Evolutionary conservation across 2,113 vertebrate species (phyloP).

Genomic region (Aramus guarauna): DNA sequence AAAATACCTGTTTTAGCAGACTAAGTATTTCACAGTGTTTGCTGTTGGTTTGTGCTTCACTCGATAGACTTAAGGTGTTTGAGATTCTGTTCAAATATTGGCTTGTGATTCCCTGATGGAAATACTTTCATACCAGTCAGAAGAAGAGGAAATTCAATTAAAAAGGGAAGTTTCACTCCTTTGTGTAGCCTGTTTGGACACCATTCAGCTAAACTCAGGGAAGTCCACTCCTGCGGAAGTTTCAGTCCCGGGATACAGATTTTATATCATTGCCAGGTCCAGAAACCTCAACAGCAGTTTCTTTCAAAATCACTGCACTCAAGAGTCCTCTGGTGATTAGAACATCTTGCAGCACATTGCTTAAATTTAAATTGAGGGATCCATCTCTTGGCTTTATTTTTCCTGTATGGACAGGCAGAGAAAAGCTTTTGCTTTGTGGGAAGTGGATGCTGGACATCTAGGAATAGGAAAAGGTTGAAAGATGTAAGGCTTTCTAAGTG

Average conservation of each 20-base stretch:
- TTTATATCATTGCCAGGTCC: not conserved
- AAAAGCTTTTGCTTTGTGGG: not conserved
- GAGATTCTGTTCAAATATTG: not conserved
- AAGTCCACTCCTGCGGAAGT: not conserved
- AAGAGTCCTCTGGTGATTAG: not conserved
- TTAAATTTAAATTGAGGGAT: not conserved
- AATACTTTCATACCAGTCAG: not conserved
- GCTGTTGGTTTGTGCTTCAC: not conserved
- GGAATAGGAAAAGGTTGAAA: not conserved
- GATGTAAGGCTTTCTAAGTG: not conserved
- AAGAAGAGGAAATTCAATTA: not conserved
- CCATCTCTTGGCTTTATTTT: not conserved
- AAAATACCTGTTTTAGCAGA: not conserved
- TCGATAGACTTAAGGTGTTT: not conserved
- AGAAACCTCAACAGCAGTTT: not conserved
- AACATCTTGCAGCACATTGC: not conserved
- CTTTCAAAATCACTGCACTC: not conserved
- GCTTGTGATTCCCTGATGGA: not conserved
- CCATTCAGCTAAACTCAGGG: not conserved
- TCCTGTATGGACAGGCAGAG: not conserved
- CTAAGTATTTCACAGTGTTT: not conserved
- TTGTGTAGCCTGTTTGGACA: not conserved
- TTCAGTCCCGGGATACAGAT: not conserved
- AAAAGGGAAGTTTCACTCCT: not conserved
- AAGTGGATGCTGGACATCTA: not conserved